Conservation (phyloP, 2,888 invertebrate genomes). For the Monochamus alternatus region DNA sequence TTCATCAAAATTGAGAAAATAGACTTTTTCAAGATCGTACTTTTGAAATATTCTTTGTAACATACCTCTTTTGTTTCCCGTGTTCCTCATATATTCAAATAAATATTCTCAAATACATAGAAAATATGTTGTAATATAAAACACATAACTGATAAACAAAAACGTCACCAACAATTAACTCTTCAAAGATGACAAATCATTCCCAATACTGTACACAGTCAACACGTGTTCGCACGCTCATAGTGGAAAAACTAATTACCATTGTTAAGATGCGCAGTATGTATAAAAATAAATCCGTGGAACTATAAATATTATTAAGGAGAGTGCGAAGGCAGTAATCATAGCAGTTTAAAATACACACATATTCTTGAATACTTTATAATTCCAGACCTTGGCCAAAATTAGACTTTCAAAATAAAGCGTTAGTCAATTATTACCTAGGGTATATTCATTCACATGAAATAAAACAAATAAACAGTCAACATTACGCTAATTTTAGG, state of each 20-base stretch:
- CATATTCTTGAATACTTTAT: neutral
- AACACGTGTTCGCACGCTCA: neutral
- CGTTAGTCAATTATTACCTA: no score
- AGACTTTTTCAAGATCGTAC: no score
- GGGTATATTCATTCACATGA: neutral
- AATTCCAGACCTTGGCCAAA: neutral
- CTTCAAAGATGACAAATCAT: no score
- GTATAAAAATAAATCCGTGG: neutral
- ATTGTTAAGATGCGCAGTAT: slow-evolving; percentile 1
- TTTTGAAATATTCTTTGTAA: no score
- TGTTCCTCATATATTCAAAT: no score
- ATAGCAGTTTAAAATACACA: neutral
- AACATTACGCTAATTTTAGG: neutral
- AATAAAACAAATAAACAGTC: neutral
- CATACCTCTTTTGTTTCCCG: no score
- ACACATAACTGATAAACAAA: no score
- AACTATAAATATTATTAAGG: slow-evolving; percentile 6
- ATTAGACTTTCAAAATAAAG: neutral
- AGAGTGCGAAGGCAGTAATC: neutral
- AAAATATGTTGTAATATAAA: no score
- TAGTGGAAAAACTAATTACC: neutral
- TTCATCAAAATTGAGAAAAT: no score
- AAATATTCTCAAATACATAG: no score
- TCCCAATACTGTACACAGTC: no score
- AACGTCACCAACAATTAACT: no score